Evolutionary conservation across 2,888 invertebrate species (phyloP), one percentile per base, ranked within the genome.

Genomic region (Cetonia aurata): DNA sequence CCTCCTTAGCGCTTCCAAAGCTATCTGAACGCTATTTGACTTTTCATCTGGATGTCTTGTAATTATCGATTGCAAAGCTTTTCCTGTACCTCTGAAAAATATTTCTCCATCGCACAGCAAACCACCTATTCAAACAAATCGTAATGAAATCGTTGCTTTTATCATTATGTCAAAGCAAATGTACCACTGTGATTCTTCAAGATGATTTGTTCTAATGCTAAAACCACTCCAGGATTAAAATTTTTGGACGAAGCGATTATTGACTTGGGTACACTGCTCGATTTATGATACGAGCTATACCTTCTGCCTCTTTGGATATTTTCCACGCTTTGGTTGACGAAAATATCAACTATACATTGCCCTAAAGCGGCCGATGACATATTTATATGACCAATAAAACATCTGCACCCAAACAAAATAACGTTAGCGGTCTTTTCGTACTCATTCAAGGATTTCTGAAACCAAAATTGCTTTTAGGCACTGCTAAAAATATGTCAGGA

Each of bases 1-100:
- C 55, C 91, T 86, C 33, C 86, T 85, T 72, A 89, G 77, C 6
- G 93, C 93, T 77, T 92, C 91, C 76, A 89, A 88, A 1, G 92
- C 90, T 84, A 91, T 86, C 77, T 89, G 87, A 48, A 91, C 88
- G 80, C 88, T 87, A 79, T 90, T 89, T 25, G 88, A 85, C 67
- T 89, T 84, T 19, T 84, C 85, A 71, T 79, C 87, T 87, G 80
- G 84, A 89, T 84, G 86, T 85, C 83, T 85, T 88, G 87, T 88
- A 88, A 83, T 85, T 88, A 93, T 82, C 76, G 93, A 86, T 85
- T 90, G 82, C 80, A 93, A 86, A 60, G 89, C 90, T 83, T 90
- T 91, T 15, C 91, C 91, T 15, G 90, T 86, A 9, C 90, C 90
- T 78, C 89, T 87, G 81, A 92, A 90, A 81, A 91, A 91, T 69